phyloP scores from a whole-genome alignment of 2,113 vertebrate species.

The Anolis sagrei region DNA sequence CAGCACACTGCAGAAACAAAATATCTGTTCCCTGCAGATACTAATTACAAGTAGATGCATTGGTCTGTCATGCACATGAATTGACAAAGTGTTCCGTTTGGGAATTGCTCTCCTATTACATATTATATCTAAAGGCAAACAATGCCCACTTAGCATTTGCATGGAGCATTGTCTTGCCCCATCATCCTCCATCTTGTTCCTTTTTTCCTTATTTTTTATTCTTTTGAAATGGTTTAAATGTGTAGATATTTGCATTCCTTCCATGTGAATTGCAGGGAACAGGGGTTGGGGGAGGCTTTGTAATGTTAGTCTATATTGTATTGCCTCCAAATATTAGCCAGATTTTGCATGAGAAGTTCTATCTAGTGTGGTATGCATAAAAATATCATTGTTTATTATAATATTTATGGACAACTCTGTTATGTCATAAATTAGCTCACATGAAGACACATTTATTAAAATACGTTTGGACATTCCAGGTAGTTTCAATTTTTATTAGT shows the following conservation, averaged over 20 bases:
- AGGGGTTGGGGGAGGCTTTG: constrained; percentile 18
- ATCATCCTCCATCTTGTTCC: constrained; percentile 37
- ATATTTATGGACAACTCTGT: neutral
- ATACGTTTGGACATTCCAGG: constrained; percentile 12
- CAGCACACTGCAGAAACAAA: neutral
- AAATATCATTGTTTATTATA: neutral
- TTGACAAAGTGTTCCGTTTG: constrained; percentile 72
- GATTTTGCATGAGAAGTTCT: constrained; percentile 70
- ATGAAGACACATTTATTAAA: neutral
- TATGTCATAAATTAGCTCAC: neutral
- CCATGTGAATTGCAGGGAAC: neutral
- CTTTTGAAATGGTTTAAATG: constrained; percentile 46
- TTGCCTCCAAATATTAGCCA: neutral
- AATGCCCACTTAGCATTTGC: constrained; percentile 63
- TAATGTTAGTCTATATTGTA: neutral
- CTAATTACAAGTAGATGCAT: neutral
- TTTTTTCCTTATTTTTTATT: constrained; percentile 40
- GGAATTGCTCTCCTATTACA: constrained; percentile 52
- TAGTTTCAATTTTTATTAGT: constrained; percentile 8
- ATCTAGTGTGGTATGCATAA: constrained; percentile 19
- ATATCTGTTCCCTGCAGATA: neutral
- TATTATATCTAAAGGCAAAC: constrained; percentile 67
- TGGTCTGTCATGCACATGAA: neutral
- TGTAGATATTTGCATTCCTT: constrained; percentile 55
- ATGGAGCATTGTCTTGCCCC: constrained; percentile 55